phyloP scores from a whole-genome alignment of 2,888 invertebrate species.

The Drosophila infuscata region DNA sequence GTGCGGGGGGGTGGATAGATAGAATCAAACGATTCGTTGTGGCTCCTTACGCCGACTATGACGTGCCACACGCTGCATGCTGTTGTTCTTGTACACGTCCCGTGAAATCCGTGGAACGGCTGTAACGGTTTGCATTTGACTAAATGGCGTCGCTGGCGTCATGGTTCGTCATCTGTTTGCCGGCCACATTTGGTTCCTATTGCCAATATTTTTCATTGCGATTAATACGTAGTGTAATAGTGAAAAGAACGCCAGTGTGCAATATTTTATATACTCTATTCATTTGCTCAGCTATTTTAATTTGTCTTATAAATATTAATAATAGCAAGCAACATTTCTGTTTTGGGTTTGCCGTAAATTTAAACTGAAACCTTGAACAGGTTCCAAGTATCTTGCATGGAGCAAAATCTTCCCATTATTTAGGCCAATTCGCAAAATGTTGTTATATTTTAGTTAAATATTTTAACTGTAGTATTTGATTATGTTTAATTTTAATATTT shows the following conservation, averaged over 20 bases:
- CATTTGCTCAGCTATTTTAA: background rate
- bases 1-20: background rate
- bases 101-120: constrained; percentile 61
- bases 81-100: constrained; percentile 14
- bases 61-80: constrained; percentile 30
- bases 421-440: background rate
- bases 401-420: background rate
- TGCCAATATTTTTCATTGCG: constrained; percentile 15
- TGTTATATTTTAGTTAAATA: background rate
- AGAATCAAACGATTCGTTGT: constrained; percentile 43
- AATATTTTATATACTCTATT: background rate
- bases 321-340: background rate
- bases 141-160: constrained; percentile 67
- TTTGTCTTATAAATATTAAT: background rate
- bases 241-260: background rate
- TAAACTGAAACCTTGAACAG: background rate
- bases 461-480: background rate
- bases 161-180: constrained; percentile 69
- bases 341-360: background rate
- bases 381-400: background rate
- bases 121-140: constrained; percentile 55
- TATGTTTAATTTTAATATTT: background rate
- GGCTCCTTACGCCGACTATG: constrained; percentile 19
- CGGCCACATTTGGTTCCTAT: constrained; percentile 18
- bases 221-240: constrained; percentile 1